Evolutionary conservation across 2,797 vertebrate genomes (phyloP).

Genomic region (Cichlasoma orientale): DNA sequence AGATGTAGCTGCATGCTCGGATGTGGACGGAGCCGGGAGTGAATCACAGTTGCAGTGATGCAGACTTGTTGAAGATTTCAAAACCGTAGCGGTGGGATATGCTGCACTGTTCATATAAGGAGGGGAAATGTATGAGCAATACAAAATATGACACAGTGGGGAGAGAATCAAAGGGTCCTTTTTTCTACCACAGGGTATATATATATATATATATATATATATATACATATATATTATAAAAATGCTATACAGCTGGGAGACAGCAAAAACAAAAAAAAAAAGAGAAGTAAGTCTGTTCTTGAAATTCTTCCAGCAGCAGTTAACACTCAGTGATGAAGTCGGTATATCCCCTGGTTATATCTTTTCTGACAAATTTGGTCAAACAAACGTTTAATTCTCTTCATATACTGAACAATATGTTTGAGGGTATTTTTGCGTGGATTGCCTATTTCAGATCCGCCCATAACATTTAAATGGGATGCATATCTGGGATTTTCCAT

Average conservation of each 20-base stretch:
- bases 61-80: neutral
- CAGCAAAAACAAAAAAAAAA: neutral
- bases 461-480: neutral
- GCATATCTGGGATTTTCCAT: neutral
- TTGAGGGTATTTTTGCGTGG: neutral
- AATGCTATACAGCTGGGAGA: neutral
- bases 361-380: neutral
- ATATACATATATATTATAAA: neutral
- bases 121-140: neutral
- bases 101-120: neutral
- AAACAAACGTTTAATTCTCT: too few species aligned
- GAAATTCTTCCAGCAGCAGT: too few species aligned
- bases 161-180: neutral
- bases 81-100: neutral
- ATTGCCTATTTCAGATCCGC: neutral
- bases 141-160: neutral
- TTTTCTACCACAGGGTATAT: neutral
- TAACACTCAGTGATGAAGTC: neutral
- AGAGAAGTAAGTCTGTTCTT: neutral
- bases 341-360: rapidly evolving
- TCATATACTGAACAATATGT: neutral
- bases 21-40: neutral
- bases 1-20: neutral
- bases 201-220: neutral
- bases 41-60: neutral